These are phyloP conservation scores for Coilia nasus DNA, from an alignment of 2,797 vertebrate genomes.

Conservation along the genomic window DNA sequence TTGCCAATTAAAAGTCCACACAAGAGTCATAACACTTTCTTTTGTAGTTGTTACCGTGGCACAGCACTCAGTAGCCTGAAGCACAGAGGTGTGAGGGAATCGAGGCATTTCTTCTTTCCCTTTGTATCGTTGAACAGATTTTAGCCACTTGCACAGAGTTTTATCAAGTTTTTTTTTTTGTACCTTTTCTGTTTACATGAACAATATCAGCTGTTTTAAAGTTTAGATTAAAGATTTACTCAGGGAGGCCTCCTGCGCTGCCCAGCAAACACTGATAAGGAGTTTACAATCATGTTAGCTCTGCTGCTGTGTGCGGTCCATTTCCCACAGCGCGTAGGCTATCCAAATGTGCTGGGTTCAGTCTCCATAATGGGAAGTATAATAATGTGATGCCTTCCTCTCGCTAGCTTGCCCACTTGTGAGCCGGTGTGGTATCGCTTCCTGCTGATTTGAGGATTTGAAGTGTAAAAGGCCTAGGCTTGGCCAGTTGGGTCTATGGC, in stretches of 20 bases:
- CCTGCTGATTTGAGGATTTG: not conserved
- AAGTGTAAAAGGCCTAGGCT: not conserved
- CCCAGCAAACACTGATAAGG: not conserved
- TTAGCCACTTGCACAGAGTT: not conserved
- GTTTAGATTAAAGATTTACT: constrained; percentile 22
- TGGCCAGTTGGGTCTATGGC: no score
- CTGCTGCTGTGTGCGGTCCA: not conserved
- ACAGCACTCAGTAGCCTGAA: no score
- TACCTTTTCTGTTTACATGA: not conserved
- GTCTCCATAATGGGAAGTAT: not conserved
- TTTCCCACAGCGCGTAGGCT: not conserved
- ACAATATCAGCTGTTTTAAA: constrained; percentile 1
- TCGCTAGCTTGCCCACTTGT: not conserved
- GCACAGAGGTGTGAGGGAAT: not conserved
- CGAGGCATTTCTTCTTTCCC: not conserved
- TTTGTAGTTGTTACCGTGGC: not conserved
- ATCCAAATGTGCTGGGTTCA: not conserved
- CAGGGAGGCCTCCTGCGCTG: not conserved
- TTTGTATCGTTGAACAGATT: not conserved
- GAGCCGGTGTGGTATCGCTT: not conserved
- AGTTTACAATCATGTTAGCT: not conserved
- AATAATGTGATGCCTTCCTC: not conserved
- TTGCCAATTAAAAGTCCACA: not conserved
- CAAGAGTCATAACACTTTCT: not conserved
- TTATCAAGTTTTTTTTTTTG: not conserved